phyloP scores from a whole-genome alignment of 2,888 invertebrate genomes.

The Parelbella ahira region DNA sequence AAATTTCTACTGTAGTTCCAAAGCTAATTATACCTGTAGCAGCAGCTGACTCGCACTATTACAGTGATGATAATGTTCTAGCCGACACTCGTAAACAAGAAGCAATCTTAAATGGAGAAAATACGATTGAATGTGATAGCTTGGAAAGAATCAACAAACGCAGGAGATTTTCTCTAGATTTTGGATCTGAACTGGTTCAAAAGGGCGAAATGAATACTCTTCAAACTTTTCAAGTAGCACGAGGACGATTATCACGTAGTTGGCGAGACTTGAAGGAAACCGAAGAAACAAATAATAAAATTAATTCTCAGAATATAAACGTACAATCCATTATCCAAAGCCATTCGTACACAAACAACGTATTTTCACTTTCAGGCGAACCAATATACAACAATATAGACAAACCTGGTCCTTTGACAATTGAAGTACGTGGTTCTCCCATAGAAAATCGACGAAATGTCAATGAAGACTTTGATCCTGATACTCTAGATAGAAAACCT shows the following conservation, averaged over 20 bases:
- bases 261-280: constrained; percentile 62
- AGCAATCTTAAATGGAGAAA: no score
- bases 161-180: constrained; percentile 64
- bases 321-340: constrained; percentile 53
- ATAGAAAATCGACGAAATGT: constrained; percentile 84
- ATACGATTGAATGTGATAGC: constrained; percentile 58
- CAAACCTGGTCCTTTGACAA: constrained; percentile 89
- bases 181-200: constrained; percentile 66
- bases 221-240: constrained; percentile 45
- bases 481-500: constrained; percentile 90
- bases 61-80: constrained; percentile 59
- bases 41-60: constrained; percentile 65
- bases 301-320: constrained; percentile 45
- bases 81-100: constrained; percentile 47
- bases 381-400: constrained; percentile 74
- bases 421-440: constrained; percentile 88
- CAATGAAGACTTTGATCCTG: constrained; percentile 90
- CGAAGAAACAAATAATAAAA: constrained; percentile 40
- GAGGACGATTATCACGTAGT: constrained; percentile 58
- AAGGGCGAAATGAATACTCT: constrained; percentile 43
- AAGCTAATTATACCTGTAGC: constrained; percentile 69
- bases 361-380: constrained; percentile 83
- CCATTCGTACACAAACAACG: constrained; percentile 81
- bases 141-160: constrained; percentile 57
- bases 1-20: constrained; percentile 48